These are phyloP conservation scores for Peromyscus polionotus DNA, from an alignment of 2,113 vertebrate genomes.

Conservation along the genomic window DNA sequence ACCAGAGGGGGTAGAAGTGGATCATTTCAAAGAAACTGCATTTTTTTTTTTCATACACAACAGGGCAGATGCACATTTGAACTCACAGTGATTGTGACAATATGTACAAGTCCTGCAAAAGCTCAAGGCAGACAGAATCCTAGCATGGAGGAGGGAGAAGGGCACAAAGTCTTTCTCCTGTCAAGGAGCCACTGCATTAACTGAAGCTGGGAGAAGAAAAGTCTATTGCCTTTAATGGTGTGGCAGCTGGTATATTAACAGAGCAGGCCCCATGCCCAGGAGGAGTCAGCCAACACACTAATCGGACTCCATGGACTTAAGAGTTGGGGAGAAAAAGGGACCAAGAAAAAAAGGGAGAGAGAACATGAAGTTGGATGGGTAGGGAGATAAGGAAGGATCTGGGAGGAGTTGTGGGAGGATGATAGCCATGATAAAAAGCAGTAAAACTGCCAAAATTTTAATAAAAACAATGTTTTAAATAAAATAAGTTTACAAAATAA, in stretches of 20 bases:
- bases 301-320: not conserved
- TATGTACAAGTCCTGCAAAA: not conserved
- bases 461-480: not conserved
- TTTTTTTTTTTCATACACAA: not conserved
- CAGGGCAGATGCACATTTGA: not conserved
- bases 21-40: not conserved
- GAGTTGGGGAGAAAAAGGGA: not conserved
- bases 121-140: not conserved
- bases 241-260: not conserved
- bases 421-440: not conserved
- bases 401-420: not conserved
- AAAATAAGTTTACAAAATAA: not conserved
- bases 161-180: not conserved
- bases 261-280: not conserved
- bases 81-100: not conserved
- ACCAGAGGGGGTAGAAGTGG: not conserved
- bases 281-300: not conserved
- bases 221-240: not conserved
- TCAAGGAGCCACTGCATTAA: not conserved
- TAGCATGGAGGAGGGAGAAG: not conserved
- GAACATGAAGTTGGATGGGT: not conserved
- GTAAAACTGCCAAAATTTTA: not conserved
- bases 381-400: not conserved
- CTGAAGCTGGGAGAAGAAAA: not conserved
- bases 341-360: too few species aligned